phyloP scores from a whole-genome alignment of 2,888 invertebrate species.

The Polietes domitor region DNA sequence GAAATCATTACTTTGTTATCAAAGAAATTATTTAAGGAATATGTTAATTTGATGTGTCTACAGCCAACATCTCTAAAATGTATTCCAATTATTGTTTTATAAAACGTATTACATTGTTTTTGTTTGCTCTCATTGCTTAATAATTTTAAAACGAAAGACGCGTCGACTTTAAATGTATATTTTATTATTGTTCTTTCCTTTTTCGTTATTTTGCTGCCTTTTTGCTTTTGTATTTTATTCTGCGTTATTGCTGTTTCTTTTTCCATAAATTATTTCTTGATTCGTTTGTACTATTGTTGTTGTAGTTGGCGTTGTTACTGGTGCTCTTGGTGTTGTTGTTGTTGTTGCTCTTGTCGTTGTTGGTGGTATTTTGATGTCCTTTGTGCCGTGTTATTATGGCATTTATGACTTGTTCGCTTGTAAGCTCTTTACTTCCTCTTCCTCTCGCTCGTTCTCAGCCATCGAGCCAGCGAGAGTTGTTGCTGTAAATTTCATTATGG shows the following conservation, averaged over 20 bases:
- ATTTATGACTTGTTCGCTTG: constrained; percentile 38
- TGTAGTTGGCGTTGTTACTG: background rate
- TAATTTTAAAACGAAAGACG: no score
- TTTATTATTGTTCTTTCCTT: no score
- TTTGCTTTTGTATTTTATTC: background rate
- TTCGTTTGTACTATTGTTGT: background rate
- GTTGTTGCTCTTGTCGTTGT: constrained; percentile 3
- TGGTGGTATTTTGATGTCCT: background rate
- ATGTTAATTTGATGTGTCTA: no score
- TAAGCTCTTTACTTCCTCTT: background rate
- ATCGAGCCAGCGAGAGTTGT: background rate
- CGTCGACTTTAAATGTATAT: constrained; percentile 44
- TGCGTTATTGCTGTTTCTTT: background rate
- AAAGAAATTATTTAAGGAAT: no score
- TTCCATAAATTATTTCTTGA: constrained; percentile 8
- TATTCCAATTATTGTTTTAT: no score
- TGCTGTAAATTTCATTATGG: background rate
- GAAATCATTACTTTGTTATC: no score
- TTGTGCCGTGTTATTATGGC: constrained; percentile 34
- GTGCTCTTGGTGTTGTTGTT: no score
- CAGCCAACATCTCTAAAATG: no score
- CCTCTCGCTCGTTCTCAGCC: no score
- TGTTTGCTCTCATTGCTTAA: background rate
- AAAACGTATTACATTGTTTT: no score
- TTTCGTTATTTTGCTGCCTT: constrained; percentile 22